phyloP scores from a whole-genome alignment of 1,140 invertebrate species.

The Drosophila subpulchrella region DNA sequence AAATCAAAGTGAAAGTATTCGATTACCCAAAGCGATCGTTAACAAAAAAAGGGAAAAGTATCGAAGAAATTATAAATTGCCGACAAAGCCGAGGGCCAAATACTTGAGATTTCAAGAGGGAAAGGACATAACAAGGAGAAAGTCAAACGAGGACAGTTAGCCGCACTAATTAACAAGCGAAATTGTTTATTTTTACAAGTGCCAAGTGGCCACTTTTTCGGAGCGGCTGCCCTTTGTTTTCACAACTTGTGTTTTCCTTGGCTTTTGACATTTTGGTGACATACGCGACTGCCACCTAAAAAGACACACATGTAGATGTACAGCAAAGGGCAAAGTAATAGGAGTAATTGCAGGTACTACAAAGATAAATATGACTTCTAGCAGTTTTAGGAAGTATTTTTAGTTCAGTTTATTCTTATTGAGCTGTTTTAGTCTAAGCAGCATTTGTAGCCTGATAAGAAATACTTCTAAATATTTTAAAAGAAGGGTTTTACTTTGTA shows the following conservation, averaged over 20 bases:
- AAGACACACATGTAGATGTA: conserved; percentile 45
- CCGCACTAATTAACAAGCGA: conserved; percentile 76
- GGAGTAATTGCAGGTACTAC: neutral
- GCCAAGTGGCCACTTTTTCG: conserved; percentile 56
- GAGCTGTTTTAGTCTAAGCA: too few species aligned
- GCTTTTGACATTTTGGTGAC: conserved; percentile 71
- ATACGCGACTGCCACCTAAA: conserved; percentile 65
- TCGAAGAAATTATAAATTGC: conserved; percentile 29
- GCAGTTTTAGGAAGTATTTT: too few species aligned
- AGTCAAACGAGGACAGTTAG: conserved; percentile 70
- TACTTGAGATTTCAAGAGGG: conserved; percentile 49
- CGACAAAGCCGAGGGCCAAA: conserved; percentile 54
- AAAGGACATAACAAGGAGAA: conserved; percentile 61
- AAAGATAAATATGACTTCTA: neutral
- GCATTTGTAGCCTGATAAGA: too few species aligned
- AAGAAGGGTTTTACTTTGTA: too few species aligned
- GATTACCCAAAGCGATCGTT: conserved; percentile 69
- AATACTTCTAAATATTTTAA: too few species aligned
- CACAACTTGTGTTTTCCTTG: conserved; percentile 71
- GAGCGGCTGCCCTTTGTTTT: conserved; percentile 70
- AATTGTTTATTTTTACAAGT: conserved; percentile 80
- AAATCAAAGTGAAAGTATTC: conserved; percentile 75
- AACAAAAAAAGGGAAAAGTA: conserved; percentile 40
- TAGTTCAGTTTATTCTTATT: too few species aligned
- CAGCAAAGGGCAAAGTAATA: neutral